These are phyloP conservation scores for Ancistrus triradiatus DNA, from an alignment of 2,113 vertebrate genomes.

Conservation along the genomic window DNA sequence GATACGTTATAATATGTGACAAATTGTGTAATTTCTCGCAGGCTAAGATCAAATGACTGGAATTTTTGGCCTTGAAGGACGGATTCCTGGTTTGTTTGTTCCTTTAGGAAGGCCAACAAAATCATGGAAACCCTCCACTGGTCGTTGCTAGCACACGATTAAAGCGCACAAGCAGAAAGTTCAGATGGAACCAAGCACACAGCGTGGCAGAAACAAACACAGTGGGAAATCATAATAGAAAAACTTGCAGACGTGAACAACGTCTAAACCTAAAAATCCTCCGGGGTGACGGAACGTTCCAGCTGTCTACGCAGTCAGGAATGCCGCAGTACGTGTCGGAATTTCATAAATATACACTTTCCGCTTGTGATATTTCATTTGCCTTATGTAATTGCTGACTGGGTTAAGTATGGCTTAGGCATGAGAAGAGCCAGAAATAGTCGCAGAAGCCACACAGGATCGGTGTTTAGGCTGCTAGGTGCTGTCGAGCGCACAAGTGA, in stretches of 20 bases:
- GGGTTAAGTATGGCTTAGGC: constrained; percentile 31
- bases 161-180: too few species aligned
- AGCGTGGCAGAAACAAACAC: too few species aligned
- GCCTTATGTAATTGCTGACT: constrained; percentile 39
- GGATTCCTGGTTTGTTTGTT: too few species aligned
- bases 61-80: too few species aligned
- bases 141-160: too few species aligned
- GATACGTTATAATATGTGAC: too few species aligned
- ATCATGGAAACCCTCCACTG: too few species aligned
- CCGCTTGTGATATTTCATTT: constrained; percentile 33
- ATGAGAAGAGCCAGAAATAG: constrained; percentile 39
- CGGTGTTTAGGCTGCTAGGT: constrained; percentile 14
- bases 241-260: constrained; percentile 9
- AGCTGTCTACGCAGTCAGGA: constrained; percentile 5
- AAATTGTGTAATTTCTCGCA: too few species aligned
- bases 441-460: constrained; percentile 13
- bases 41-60: too few species aligned
- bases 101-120: too few species aligned
- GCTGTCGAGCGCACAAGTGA: constrained; percentile 13
- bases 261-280: constrained; percentile 1
- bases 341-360: constrained; percentile 27
- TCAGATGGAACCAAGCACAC: too few species aligned
- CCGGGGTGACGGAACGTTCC: constrained; percentile 15
- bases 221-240: too few species aligned
- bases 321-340: constrained; percentile 27